Conservation (phyloP, 2,113 vertebrate species). For the Columba janthina region DNA sequence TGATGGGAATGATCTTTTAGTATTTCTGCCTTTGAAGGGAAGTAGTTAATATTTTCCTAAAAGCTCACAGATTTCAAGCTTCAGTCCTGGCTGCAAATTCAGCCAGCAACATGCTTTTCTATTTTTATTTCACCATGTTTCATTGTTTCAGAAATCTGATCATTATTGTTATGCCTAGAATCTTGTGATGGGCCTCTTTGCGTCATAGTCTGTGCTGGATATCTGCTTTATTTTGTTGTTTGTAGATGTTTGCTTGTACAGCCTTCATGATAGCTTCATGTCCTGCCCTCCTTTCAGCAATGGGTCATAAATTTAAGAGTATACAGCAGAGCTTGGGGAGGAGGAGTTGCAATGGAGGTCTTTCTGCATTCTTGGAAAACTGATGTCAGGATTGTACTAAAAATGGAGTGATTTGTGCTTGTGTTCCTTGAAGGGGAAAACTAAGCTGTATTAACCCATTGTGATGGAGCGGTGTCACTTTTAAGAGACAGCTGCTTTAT, state of each 20-base stretch:
- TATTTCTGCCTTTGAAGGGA: background rate
- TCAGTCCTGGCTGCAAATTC: background rate
- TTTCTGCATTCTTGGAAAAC: background rate
- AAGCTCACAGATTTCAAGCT: background rate
- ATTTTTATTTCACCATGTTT: background rate
- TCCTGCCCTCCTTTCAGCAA: background rate
- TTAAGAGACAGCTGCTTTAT: background rate
- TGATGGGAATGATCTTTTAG: background rate
- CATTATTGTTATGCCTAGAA: background rate
- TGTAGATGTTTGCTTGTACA: background rate
- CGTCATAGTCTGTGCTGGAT: background rate
- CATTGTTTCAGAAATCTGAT: conserved; percentile 13
- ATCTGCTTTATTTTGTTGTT: background rate
- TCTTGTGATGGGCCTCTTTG: background rate
- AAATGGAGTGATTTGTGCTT: background rate
- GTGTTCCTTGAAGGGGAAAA: background rate
- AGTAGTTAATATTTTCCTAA: conserved; percentile 2
- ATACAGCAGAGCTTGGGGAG: background rate
- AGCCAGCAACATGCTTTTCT: background rate
- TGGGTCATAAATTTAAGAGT: background rate
- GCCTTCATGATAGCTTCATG: background rate
- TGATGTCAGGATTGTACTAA: background rate
- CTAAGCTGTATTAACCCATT: background rate
- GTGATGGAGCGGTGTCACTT: background rate
- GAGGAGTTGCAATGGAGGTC: background rate